These are phyloP conservation scores for Ailuropoda melanoleuca DNA, from an alignment of 2,113 vertebrate genomes.

Conservation along the genomic window DNA sequence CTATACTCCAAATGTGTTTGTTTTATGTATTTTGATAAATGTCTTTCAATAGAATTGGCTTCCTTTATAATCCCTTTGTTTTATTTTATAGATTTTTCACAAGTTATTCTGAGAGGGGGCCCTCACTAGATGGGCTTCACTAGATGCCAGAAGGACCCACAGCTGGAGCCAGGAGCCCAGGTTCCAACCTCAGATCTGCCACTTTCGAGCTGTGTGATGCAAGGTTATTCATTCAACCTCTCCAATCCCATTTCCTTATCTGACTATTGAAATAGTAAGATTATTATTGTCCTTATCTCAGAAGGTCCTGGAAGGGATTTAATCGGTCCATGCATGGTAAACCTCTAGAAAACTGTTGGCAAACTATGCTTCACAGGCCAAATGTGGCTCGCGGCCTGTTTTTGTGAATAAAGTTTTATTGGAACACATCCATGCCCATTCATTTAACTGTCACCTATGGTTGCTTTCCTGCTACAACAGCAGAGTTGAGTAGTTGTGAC, in stretches of 20 bases:
- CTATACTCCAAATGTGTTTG: not conserved
- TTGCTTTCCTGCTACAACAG: not conserved
- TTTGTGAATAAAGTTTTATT: not conserved
- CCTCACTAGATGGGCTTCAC: not conserved
- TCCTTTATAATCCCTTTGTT: not conserved
- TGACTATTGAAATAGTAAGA: not conserved
- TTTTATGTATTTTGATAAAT: not conserved
- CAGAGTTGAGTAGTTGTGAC: not conserved
- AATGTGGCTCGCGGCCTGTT: not conserved
- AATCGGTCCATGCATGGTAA: not conserved
- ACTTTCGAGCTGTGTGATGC: not conserved
- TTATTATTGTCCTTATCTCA: not conserved
- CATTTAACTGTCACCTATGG: not conserved
- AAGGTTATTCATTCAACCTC: not conserved
- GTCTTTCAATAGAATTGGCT: not conserved
- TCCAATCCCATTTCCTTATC: not conserved
- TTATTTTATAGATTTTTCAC: conserved; percentile 14
- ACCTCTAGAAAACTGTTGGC: not conserved
- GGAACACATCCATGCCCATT: not conserved
- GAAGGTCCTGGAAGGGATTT: not conserved
- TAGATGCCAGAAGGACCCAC: not conserved
- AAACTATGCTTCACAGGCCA: not conserved
- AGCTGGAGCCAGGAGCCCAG: not conserved
- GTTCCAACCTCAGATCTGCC: not conserved
- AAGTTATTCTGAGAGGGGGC: not conserved